A percentile compares a stretch with the other conserved stretches of the same genome.
These are phyloP conservation scores for Corvus cornix DNA, from an alignment of 2,113 vertebrate species.

Conservation along the genomic window DNA sequence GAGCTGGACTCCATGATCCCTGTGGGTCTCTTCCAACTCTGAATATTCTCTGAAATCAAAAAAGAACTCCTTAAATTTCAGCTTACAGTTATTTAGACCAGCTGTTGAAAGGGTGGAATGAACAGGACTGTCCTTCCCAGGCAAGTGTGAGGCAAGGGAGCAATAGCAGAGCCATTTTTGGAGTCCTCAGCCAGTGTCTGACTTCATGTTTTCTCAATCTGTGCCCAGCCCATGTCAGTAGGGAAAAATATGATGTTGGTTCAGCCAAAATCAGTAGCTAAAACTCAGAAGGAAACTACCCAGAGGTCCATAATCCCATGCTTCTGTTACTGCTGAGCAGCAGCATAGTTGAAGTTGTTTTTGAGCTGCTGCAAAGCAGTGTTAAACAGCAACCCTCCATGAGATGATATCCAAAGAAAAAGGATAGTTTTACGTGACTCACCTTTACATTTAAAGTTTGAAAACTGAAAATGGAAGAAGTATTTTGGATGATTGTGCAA, in stretches of 20 bases:
- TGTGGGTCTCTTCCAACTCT: not conserved
- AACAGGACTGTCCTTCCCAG: not conserved
- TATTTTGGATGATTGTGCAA: not conserved
- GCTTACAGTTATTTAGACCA: not conserved
- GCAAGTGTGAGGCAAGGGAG: not conserved
- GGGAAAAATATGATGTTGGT: not conserved
- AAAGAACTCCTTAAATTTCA: not conserved
- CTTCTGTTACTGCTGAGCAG: not conserved
- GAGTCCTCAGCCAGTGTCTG: not conserved
- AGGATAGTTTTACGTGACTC: not conserved
- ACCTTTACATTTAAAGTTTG: not conserved
- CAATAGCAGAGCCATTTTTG: not conserved
- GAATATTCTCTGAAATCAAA: not conserved
- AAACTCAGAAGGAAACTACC: not conserved
- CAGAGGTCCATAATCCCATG: not conserved
- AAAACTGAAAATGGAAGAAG: not conserved
- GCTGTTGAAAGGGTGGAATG: not conserved
- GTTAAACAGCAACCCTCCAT: not conserved
- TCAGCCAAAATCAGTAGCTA: not conserved
- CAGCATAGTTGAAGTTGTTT: not conserved
- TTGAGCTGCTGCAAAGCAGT: not conserved
- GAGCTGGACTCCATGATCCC: not conserved
- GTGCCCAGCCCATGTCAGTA: not conserved
- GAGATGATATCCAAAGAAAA: not conserved
- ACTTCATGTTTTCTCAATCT: not conserved